A percentile compares a stretch with the other conserved stretches of the same genome.
phyloP scores from a whole-genome alignment of 2,797 vertebrate genomes.

The Falco biarmicus region DNA sequence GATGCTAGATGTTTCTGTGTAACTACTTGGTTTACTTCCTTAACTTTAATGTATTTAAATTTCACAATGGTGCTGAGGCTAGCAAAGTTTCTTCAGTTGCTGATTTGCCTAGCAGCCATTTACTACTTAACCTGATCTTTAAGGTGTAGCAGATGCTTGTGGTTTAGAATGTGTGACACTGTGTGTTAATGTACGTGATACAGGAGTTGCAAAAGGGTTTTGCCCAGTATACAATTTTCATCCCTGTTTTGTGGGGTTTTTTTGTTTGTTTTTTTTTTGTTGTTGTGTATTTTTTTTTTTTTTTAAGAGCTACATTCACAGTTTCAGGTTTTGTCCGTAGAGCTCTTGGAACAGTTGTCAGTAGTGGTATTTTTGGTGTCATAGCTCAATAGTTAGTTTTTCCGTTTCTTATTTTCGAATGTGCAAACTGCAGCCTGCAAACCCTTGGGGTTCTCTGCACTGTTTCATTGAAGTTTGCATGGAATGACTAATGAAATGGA shows the following conservation, averaged over 20 bases:
- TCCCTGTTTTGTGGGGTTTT: no score
- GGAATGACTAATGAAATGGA: background rate
- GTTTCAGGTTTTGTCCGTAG: background rate
- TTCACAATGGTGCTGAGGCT: background rate
- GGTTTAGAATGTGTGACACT: background rate
- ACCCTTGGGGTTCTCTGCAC: background rate
- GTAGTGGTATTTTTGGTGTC: background rate
- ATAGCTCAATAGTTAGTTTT: background rate
- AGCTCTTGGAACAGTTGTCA: background rate
- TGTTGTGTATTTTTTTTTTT: background rate
- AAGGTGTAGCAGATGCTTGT: background rate
- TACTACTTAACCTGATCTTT: background rate
- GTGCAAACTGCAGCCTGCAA: background rate
- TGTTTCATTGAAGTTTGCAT: background rate
- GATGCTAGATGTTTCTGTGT: background rate
- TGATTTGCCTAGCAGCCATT: background rate
- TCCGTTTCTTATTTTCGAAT: background rate
- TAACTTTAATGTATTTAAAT: background rate
- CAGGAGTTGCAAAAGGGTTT: background rate
- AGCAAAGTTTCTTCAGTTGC: background rate
- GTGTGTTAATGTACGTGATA: background rate
- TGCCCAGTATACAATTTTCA: rapidly evolving
- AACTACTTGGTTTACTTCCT: background rate
- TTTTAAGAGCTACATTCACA: background rate
- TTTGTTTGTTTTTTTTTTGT: background rate